Percentiles rank a stretch among this genome's conserved stretches.
phyloP scores from a whole-genome alignment of 2,797 vertebrate genomes.

The Scomberomorus guttatus region DNA sequence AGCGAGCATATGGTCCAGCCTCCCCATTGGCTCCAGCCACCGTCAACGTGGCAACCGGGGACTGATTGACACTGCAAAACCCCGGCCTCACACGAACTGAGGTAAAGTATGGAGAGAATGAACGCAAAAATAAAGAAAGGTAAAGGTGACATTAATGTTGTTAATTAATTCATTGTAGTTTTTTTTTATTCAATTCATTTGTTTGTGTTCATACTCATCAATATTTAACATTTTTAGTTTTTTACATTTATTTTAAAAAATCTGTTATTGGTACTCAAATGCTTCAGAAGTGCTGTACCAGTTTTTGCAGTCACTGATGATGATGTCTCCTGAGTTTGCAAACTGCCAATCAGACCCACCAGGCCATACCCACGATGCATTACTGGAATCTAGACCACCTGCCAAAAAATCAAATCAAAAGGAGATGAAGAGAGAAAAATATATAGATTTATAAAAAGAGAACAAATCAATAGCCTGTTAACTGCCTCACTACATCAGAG shows the following conservation, averaged over 20 bases:
- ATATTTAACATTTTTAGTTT: neutral
- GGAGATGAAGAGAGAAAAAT: neutral
- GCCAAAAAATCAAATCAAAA: neutral
- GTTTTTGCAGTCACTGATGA: constrained; percentile 87
- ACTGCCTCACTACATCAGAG: neutral
- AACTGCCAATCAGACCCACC: constrained; percentile 83
- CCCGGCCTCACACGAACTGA: constrained; percentile 88
- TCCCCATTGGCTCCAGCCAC: constrained; percentile 86
- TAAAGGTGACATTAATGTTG: neutral
- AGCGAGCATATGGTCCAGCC: constrained; percentile 82
- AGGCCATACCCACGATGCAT: constrained; percentile 79
- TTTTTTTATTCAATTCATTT: neutral
- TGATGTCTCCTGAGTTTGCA: constrained; percentile 85
- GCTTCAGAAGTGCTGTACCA: constrained; percentile 76
- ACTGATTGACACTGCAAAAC: constrained; percentile 85
- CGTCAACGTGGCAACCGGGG: constrained; percentile 84
- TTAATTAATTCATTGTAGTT: too few relatives aligned
- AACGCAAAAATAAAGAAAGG: neutral
- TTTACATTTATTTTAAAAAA: too few relatives aligned
- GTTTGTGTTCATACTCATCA: neutral
- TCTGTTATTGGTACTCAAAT: neutral
- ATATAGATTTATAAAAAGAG: neutral
- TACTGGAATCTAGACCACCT: constrained; percentile 75
- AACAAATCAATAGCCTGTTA: neutral
- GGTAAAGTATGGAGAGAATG: neutral